phyloP scores from a whole-genome alignment of 2,113 vertebrate species.

The Paramormyrops kingsleyae region DNA sequence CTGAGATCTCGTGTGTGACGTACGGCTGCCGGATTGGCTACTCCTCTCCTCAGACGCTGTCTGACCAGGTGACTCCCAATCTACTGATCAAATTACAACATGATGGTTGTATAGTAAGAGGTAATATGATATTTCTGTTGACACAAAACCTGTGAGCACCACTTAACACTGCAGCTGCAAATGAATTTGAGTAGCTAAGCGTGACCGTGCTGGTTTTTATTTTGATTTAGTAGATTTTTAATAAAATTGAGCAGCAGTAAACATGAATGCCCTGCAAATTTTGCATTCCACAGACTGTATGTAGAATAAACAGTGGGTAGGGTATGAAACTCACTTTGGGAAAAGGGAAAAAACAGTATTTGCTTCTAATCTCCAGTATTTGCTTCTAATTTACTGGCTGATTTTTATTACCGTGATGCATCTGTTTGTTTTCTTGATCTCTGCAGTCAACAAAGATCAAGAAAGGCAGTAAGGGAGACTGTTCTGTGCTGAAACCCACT shows the following conservation, averaged over 20 bases:
- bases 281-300: background rate
- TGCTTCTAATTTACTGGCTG: background rate
- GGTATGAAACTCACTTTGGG: background rate
- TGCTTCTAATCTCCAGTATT: background rate
- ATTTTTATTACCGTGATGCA: background rate
- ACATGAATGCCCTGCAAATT: background rate
- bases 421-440: slow-evolving; percentile 7
- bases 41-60: slow-evolving; percentile 88
- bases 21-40: slow-evolving; percentile 94
- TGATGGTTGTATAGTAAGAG: background rate
- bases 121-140: background rate
- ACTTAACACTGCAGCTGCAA: background rate
- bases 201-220: background rate
- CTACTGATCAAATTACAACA: background rate
- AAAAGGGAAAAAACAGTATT: background rate
- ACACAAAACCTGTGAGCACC: background rate
- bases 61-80: slow-evolving; percentile 78
- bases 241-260: background rate
- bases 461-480: slow-evolving; percentile 89
- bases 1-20: slow-evolving; percentile 89
- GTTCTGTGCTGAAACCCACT: slow-evolving; percentile 79
- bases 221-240: background rate
- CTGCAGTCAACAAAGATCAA: slow-evolving; percentile 92
- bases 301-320: background rate
- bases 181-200: background rate